Evolutionary conservation across 2,113 vertebrate genomes (phyloP).

Genomic region (Forbesichthys agassizii): DNA sequence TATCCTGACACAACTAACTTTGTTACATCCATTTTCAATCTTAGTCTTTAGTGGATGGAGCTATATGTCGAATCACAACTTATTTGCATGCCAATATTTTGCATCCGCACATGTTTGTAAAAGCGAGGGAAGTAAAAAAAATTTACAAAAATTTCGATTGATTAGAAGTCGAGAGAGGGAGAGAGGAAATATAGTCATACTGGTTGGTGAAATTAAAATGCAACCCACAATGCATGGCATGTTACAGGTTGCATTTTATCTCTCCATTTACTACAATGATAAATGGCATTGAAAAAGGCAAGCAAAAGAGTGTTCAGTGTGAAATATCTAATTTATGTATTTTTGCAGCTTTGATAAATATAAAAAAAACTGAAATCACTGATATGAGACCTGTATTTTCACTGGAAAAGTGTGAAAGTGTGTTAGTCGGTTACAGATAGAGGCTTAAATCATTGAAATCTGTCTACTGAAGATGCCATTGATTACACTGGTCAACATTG

Average conservation of each 20-base stretch:
- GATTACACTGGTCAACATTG: no score
- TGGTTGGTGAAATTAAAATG: conserved; percentile 16
- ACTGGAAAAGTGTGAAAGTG: conserved; percentile 8
- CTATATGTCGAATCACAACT: conserved; percentile 7
- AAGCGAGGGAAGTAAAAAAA: conserved; percentile 68
- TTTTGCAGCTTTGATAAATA: background rate
- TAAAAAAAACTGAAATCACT: conserved; percentile 18
- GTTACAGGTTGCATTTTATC: conserved; percentile 37
- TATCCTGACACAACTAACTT: conserved; percentile 6
- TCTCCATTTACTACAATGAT: background rate
- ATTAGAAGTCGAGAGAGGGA: conserved; percentile 15
- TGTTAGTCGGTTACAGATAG: conserved; percentile 16
- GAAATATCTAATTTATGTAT: conserved; percentile 10
- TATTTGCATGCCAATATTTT: conserved; percentile 48
- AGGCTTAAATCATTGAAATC: conserved; percentile 27
- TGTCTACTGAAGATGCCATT: conserved; percentile 10
- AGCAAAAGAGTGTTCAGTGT: conserved; percentile 14
- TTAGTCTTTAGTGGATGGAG: conserved; percentile 8
- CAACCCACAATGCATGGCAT: conserved; percentile 22
- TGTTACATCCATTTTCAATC: conserved; percentile 4
- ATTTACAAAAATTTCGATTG: conserved; percentile 66
- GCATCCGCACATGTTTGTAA: conserved; percentile 27
- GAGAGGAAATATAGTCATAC: conserved; percentile 32
- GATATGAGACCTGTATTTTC: conserved; percentile 63
- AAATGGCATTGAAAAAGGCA: conserved; percentile 48